phyloP scores from a whole-genome alignment of 2,797 vertebrate species.

The Parambassis ranga region DNA sequence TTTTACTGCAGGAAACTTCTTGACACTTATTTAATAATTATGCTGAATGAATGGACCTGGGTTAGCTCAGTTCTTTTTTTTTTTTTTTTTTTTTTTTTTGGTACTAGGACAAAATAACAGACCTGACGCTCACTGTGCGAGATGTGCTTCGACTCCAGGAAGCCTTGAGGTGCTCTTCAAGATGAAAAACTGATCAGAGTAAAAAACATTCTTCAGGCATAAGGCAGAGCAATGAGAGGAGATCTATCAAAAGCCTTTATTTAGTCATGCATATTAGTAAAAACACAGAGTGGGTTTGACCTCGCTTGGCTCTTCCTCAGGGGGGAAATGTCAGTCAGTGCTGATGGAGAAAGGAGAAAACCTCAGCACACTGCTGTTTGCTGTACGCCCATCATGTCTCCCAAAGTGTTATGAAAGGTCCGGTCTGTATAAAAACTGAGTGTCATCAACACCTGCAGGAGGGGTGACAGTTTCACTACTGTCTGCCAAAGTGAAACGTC shows the following conservation, averaged over 20 bases:
- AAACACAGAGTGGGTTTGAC: neutral
- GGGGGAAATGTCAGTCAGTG: neutral
- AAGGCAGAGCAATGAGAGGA: neutral
- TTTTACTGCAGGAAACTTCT: neutral
- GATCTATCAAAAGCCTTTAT: neutral
- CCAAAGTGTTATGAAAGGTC: too few species aligned
- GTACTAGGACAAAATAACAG: neutral
- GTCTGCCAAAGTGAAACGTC: too few species aligned
- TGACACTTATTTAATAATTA: constrained; percentile 1
- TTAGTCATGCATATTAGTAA: neutral
- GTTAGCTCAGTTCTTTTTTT: neutral
- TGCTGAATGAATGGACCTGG: neutral
- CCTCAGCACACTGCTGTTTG: too few species aligned
- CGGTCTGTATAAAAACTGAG: too few species aligned
- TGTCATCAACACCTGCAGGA: too few species aligned
- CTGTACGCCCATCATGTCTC: too few species aligned
- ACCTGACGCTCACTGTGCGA: neutral
- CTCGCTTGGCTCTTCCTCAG: neutral
- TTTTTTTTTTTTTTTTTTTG: too few species aligned
- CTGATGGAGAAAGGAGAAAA: too few species aligned
- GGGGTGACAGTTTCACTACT: too few species aligned
- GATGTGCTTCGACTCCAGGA: constrained; percentile 3
- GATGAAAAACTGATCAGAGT: constrained; percentile 21
- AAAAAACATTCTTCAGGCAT: constrained; percentile 10
- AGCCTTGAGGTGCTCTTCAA: neutral